A percentile compares a stretch with the other conserved stretches of the same genome.
Evolutionary conservation across 2,113 vertebrate genomes (phyloP).

Genomic region (Gobio gobio): DNA sequence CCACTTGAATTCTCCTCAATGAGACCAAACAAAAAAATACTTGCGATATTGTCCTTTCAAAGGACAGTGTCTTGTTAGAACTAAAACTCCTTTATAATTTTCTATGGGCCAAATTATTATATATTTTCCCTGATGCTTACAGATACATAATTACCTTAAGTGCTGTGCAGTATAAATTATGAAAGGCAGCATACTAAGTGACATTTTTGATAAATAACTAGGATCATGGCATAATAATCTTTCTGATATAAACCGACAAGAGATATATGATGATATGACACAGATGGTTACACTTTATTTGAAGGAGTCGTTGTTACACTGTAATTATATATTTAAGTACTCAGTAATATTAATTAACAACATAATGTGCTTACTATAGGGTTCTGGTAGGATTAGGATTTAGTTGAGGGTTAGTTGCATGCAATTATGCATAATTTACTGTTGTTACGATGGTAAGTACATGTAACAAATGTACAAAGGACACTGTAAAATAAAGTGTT

Average conservation of each 20-base stretch:
- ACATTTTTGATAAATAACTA: conserved; percentile 63
- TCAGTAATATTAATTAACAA: too few relatives aligned
- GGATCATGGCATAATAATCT: conserved; percentile 48
- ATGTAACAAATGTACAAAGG: too few relatives aligned
- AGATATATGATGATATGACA: conserved; percentile 17
- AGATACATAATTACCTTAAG: conserved; percentile 4
- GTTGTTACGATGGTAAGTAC: too few relatives aligned
- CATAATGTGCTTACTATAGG: too few relatives aligned
- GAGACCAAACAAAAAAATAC: not conserved
- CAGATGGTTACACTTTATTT: not conserved
- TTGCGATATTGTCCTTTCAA: conserved; percentile 54
- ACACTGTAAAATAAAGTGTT: too few relatives aligned
- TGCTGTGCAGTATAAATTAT: conserved; percentile 58
- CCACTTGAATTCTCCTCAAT: not conserved
- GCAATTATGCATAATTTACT: too few relatives aligned
- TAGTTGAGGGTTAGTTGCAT: too few relatives aligned
- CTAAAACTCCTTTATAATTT: conserved; percentile 24
- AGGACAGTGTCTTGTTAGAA: conserved; percentile 63
- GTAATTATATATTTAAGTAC: too few relatives aligned
- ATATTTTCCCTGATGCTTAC: not conserved
- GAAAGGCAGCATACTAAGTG: conserved; percentile 34
- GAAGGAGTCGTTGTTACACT: too few relatives aligned
- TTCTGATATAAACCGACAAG: conserved; percentile 46
- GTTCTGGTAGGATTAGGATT: too few relatives aligned
- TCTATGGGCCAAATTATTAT: not conserved